Base-by-base conservation (phyloP, 2,113 vertebrate species). In the Trogon melanurus region DNA sequence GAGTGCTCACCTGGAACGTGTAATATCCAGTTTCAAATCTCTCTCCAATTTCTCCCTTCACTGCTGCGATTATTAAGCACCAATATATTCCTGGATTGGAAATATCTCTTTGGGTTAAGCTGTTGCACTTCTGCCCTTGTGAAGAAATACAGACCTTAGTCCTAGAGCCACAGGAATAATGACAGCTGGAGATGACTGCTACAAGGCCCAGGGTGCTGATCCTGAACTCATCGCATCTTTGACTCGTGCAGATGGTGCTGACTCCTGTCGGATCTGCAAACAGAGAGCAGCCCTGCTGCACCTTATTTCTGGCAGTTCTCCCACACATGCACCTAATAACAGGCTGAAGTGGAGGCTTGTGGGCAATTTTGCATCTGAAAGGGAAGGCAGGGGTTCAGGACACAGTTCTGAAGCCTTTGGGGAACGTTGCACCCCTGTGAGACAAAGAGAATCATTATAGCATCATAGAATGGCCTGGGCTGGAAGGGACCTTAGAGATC, bases 171-270 rank as follows among this genome's bases (percentile, higher is more conserved):
- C 0, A 8, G 13, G 13, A 66, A 11, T 2, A 65, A 41, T 41
- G 41, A 64, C 5, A 69, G n/a, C 51, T 75, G 79, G 11, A 81
- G 41, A 13, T 2, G 11, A 53, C 20, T 47, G 6, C 60, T 74
- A 29, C 1, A 3, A 11, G 45, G 38, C 22, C 38, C 17, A 22
- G 26, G n/a, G 29, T 85, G 3, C n/a, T 7, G 2, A 51, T 86
- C 64, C 69, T 34, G 58, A 48, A 53, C 26, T 75, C 47, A 25
- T 29, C 38, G 7, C 17, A 5, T 48, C 44, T 61, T 71, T 54
- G 14, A 9, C 32, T 53, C 13, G 4, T 5, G 15, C 0, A 0
- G 15, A 0, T 22, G 36, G 21, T 54, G 25, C 25, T 75, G 51
- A 75, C 36, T 72, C 56, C 62, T 34, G 60, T 48, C 41, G 54